phyloP scores from a whole-genome alignment of 1,140 invertebrate species.

The Aethina tumida region DNA sequence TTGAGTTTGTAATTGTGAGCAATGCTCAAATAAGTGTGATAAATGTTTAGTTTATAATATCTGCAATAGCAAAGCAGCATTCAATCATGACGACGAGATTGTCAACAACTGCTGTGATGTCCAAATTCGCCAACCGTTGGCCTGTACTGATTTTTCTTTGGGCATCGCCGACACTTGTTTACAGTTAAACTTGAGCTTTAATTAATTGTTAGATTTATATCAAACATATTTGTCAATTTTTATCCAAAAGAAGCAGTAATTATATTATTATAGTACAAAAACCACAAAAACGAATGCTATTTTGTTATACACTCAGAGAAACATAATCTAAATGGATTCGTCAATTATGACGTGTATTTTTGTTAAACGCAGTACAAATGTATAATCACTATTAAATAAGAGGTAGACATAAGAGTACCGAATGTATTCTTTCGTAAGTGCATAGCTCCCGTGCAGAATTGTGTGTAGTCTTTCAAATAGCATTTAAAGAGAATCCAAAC shows the following conservation, averaged over 20 bases:
- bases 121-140: constrained; percentile 8
- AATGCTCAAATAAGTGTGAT: constrained; percentile 24
- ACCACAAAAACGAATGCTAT: constrained; percentile 20
- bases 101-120: constrained; percentile 2
- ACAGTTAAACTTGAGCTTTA: constrained; percentile 17
- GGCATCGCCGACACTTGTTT: constrained; percentile 9
- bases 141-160: constrained; percentile 24
- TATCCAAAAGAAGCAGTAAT: constrained; percentile 3
- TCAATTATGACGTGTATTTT: constrained; percentile 34
- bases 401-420: constrained; percentile 19
- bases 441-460: constrained; percentile 7
- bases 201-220: constrained; percentile 12
- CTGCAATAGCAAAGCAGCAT: constrained; percentile 16
- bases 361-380: constrained; percentile 36
- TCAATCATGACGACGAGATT: constrained; percentile 7
- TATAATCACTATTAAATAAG: constrained; percentile 30
- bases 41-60: constrained; percentile 20
- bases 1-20: constrained; percentile 29
- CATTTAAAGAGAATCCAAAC: constrained; percentile 2
- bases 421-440: constrained; percentile 14
- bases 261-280: constrained; percentile 18
- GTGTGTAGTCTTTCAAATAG: not conserved
- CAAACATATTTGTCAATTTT: constrained; percentile 16
- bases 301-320: constrained; percentile 18
- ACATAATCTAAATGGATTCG: constrained; percentile 24